Percentiles rank a stretch among this genome's conserved stretches.
These are phyloP conservation scores for Acleris sparsana DNA, from an alignment of 2,888 invertebrate species.

Conservation along the genomic window DNA sequence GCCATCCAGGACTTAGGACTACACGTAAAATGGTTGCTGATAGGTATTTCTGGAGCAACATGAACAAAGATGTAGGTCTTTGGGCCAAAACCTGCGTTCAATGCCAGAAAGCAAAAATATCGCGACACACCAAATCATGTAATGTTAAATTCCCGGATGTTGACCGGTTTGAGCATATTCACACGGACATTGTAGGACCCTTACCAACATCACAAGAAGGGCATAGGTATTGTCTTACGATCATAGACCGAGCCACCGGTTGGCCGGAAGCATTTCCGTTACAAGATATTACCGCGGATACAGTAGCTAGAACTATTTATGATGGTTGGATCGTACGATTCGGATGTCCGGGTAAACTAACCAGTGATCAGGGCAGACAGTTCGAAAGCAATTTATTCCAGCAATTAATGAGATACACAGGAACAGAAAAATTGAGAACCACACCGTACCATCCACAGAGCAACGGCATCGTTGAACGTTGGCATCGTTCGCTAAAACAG, in stretches of 20 bases:
- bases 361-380: constrained; percentile 31
- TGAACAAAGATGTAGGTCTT: constrained; percentile 5
- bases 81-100: constrained; percentile 21
- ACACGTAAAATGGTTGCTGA: background rate
- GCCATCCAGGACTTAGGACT: background rate
- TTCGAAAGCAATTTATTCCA: constrained; percentile 7
- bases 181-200: too few relatives aligned
- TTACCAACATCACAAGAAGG: too few relatives aligned
- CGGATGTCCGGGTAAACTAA: too few relatives aligned
- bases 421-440: constrained; percentile 11
- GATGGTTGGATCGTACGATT: too few relatives aligned
- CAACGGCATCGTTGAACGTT: constrained; percentile 8
- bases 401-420: constrained; percentile 14
- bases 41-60: background rate
- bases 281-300: constrained; percentile 35
- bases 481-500: constrained; percentile 6
- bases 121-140: too few relatives aligned
- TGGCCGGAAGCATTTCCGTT: constrained; percentile 12
- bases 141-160: too few relatives aligned
- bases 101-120: constrained; percentile 39
- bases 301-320: too few relatives aligned
- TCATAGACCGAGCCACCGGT: constrained; percentile 5
- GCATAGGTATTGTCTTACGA: background rate
- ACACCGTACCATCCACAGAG: constrained; percentile 21
- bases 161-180: too few relatives aligned